Evolutionary conservation across 2,888 invertebrate genomes (phyloP).

Genomic region (Lasiommata megera): DNA sequence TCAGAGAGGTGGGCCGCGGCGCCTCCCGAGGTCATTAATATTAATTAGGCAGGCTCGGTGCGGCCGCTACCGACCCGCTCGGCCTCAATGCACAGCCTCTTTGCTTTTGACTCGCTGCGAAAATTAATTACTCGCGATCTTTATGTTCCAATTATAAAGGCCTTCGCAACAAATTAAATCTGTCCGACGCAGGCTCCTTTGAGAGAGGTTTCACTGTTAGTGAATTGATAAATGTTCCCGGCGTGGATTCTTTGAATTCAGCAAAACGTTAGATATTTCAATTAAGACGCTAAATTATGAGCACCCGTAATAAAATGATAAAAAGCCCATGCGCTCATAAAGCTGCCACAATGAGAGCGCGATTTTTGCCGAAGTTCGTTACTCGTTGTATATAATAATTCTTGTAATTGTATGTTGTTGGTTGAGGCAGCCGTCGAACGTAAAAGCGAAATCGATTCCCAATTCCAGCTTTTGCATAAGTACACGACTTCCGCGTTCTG

Average conservation of each 20-base stretch:
- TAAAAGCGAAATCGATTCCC: conserved; percentile 74
- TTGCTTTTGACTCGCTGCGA: conserved; percentile 80
- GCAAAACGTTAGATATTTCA: conserved; percentile 48
- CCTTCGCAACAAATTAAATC: conserved; percentile 82
- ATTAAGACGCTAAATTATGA: conserved; percentile 61
- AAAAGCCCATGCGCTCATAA: conserved; percentile 49
- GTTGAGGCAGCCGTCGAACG: conserved; percentile 49
- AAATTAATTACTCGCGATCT: conserved; percentile 82
- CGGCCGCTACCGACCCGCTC: conserved; percentile 51
- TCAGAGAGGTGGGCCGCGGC: conserved; percentile 46
- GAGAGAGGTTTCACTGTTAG: conserved; percentile 81
- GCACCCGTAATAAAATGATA: conserved; percentile 49
- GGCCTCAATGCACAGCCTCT: conserved; percentile 72
- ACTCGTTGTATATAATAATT: conserved; percentile 47
- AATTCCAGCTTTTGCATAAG: conserved; percentile 76
- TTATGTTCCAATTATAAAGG: conserved; percentile 82
- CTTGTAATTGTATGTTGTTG: conserved; percentile 74
- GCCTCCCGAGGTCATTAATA: conserved; percentile 76
- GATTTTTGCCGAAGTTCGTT: conserved; percentile 55
- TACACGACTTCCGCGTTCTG: conserved; percentile 72
- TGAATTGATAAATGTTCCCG: conserved; percentile 80
- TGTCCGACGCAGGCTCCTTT: conserved; percentile 79
- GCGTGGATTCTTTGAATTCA: conserved; percentile 74
- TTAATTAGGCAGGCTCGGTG: conserved; percentile 78
- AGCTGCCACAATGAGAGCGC: conserved; percentile 50